A percentile compares a stretch with the other conserved stretches of the same genome.
Evolutionary conservation across 2,888 invertebrate species (phyloP).

Genomic region (Eristalis pertinax): DNA sequence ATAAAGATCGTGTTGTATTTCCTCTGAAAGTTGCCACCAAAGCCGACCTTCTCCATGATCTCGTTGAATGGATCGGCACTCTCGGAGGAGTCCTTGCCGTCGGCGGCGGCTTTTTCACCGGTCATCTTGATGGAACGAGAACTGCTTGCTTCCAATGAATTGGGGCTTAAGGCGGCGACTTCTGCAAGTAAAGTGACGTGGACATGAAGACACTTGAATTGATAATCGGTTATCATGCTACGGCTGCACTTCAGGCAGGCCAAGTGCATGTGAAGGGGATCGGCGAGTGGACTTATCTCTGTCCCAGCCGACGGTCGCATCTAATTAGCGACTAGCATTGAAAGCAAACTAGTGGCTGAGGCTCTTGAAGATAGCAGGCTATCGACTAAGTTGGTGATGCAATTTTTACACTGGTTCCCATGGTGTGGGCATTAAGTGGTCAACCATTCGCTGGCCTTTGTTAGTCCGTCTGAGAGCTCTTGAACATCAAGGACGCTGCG

Average conservation of each 20-base stretch:
- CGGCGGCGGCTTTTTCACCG: constrained; percentile 3
- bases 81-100: constrained; percentile 22
- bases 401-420: no score
- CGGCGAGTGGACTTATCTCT: neutral
- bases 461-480: no score
- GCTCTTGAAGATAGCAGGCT: no score
- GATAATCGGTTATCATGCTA: neutral
- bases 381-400: no score
- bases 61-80: constrained; percentile 82
- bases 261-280: neutral
- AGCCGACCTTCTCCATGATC: constrained; percentile 82
- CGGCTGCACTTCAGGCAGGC: neutral
- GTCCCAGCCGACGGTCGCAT: neutral
- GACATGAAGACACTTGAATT: neutral
- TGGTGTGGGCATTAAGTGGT: no score
- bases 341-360: no score
- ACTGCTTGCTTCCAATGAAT: neutral
- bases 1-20: constrained; percentile 82
- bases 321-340: no score
- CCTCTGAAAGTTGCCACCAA: constrained; percentile 83
- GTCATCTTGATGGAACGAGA: constrained; percentile 31
- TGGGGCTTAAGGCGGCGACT: neutral
- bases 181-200: neutral
- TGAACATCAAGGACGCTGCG: no score
- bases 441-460: no score